Evolutionary conservation across 2,888 invertebrate genomes (phyloP), one percentile per base, ranked within the genome.

Genomic region (Xestobium rufovillosum): DNA sequence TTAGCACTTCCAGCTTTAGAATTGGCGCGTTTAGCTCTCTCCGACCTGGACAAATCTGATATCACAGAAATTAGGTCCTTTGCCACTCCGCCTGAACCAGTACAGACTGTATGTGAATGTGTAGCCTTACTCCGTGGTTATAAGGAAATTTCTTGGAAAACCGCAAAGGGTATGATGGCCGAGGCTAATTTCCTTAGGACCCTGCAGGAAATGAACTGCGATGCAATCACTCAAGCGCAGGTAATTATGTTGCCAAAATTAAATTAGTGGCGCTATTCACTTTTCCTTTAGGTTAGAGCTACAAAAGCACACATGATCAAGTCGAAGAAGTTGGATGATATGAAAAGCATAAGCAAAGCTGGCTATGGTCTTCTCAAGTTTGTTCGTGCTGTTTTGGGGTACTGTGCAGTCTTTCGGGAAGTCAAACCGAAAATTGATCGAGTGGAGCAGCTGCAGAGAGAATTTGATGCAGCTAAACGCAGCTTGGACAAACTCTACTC

Each of bases 1-100:
- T 84, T 81, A 26, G 92, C 91, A 0, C 63, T 92, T 57, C 92
- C 92, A 0, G 89, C 83, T 0, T 66, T 94, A 1, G 87, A 89
- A 54, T 78, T 78, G 6, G 91, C 92, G 0, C 71, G 84, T 39
- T 55, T 78, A 9, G 91, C 92, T 0, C 69, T 94, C 0, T 74
- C 80, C 0, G 86, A 89, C 47, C 67, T 94, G 28, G 88, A 91
- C 33, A 91, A 91, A 65, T 76, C 81, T 1, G 92, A 92, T 54
- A 91, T 94, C 49, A 90, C 90, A 13, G 91, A 94, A 69, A 91
- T 92, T 47, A 69, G 91, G 51, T 90, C 90, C 0, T 91, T 92
- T 57, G 86, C 89, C 4, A 90, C 89, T 1, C 92, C 92, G 0
- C 91, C 91, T 0, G 85, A 88, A 50, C 80, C 88, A 9, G 91